phyloP scores from a whole-genome alignment of 2,113 vertebrate genomes.

The Mastomys coucha region DNA sequence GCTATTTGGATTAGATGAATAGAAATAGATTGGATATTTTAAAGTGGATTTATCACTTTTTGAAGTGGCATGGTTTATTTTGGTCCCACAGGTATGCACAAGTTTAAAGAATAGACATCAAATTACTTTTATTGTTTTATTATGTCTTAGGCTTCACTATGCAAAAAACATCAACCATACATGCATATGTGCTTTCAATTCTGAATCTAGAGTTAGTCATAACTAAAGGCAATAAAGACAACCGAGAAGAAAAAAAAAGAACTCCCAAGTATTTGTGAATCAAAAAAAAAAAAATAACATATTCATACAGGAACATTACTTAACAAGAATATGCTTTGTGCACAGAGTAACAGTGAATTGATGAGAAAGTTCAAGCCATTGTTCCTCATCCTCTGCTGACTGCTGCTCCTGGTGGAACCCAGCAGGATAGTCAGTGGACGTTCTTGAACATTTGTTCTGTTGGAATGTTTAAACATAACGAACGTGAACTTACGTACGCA shows the following conservation, averaged over 20 bases:
- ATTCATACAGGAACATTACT: conserved; percentile 68
- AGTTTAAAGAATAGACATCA: conserved; percentile 54
- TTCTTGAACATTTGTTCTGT: conserved; percentile 45
- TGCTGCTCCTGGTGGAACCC: background rate
- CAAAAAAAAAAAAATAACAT: conserved; percentile 72
- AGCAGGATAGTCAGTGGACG: background rate
- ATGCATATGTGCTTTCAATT: conserved; percentile 73
- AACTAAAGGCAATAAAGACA: conserved; percentile 71
- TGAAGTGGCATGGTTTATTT: conserved; percentile 17
- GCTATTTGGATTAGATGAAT: conserved; percentile 63
- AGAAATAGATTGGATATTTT: conserved; percentile 53
- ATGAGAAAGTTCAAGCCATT: conserved; percentile 47
- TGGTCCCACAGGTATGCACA: background rate
- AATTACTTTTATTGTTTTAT: conserved; percentile 56
- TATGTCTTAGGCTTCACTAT: conserved; percentile 65
- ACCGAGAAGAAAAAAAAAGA: conserved; percentile 45
- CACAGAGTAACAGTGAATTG: conserved; percentile 50
- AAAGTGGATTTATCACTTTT: conserved; percentile 65
- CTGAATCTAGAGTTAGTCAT: conserved; percentile 71
- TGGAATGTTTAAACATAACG: conserved; percentile 58
- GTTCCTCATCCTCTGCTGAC: background rate
- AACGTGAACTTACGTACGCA: conserved; percentile 41
- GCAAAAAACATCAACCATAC: conserved; percentile 73
- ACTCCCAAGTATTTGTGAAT: conserved; percentile 48
- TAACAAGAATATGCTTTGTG: conserved; percentile 54